Evolutionary conservation across 1,140 invertebrate species (phyloP), one percentile per base, ranked within the genome.

Genomic region (Prorops nasuta): DNA sequence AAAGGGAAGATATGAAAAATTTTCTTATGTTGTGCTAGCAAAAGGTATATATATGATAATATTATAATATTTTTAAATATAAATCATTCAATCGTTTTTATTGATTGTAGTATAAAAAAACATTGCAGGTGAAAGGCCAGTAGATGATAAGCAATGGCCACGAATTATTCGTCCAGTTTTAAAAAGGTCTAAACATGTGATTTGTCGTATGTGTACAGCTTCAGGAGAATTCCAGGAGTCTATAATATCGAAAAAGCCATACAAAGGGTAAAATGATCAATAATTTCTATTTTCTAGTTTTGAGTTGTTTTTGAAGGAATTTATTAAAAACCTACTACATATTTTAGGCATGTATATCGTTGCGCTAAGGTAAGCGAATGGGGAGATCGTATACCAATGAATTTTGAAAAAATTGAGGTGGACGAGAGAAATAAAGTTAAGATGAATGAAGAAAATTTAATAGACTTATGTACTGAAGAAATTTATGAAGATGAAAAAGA

Each of bases 171-270:
- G 84, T 48, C 81, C 85, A 18, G 82, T 83, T 2, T 66, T 90
- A 31, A 72, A 83, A 10, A 78, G 84, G 39, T 82, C 83, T 1
- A 84, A 81, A 49, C 90, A 92, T 66, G 78, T 81, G 1, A 82
- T 91, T 60, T 95, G 92, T 69, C 79, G 86, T 37, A 64, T 92
- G 56, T 96, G 93, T 71, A 89, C 86, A 4, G 60, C 79, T 6
- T 71, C 82, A 56, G 92, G 92, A 17, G 79, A 86, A 49, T 70
- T 95, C n/a, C 71, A 86, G 51, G 86, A 93, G 72, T 72, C 90
- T 3, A 84, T 90, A 55, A 85, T 94, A 59, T 89, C 91, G 1
- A 81, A 83, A 49, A 63, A 67, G 0, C 92, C 88, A 72, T 81
- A 90, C 65, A 86, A 87, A 74, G 86, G 83, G 86, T 86, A 68